Conservation (phyloP, 2,113 vertebrate genomes). For the Megalops atlanticus region DNA sequence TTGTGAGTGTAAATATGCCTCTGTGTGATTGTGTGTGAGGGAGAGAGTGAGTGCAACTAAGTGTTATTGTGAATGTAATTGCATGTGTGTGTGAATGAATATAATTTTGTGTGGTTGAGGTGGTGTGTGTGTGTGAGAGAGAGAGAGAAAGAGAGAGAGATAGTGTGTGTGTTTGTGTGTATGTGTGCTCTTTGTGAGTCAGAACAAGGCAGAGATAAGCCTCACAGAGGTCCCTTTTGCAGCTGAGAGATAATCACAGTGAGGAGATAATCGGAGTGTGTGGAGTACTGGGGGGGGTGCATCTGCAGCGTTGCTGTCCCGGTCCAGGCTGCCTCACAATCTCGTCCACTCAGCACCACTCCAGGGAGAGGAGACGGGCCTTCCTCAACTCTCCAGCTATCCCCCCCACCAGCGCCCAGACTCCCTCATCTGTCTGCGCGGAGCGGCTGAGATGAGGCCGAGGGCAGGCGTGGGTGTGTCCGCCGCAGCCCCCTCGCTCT, state of each 20-base stretch:
- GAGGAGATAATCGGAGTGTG: slow-evolving; percentile 9
- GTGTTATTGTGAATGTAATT: no score
- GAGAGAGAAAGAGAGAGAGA: neutral
- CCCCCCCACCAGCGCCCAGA: neutral
- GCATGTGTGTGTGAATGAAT: no score
- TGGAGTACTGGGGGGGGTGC: neutral
- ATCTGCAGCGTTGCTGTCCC: no score
- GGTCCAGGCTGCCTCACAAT: neutral
- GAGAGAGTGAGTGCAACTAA: no score
- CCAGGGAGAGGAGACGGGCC: neutral
- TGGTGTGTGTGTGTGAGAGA: neutral
- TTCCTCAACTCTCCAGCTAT: no score
- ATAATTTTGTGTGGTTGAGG: neutral
- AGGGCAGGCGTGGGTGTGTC: no score
- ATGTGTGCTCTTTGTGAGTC: neutral
- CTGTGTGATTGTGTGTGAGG: no score
- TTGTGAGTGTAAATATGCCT: no score
- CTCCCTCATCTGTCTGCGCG: neutral
- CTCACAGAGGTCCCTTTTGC: neutral
- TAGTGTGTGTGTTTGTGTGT: neutral
- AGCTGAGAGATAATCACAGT: slow-evolving; percentile 1
- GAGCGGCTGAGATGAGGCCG: neutral
- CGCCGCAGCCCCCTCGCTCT: no score
- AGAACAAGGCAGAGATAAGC: slow-evolving; percentile 2
- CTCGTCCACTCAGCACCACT: neutral